Conservation (phyloP, 2,797 vertebrate genomes). For the Bovichtus diacanthus region DNA sequence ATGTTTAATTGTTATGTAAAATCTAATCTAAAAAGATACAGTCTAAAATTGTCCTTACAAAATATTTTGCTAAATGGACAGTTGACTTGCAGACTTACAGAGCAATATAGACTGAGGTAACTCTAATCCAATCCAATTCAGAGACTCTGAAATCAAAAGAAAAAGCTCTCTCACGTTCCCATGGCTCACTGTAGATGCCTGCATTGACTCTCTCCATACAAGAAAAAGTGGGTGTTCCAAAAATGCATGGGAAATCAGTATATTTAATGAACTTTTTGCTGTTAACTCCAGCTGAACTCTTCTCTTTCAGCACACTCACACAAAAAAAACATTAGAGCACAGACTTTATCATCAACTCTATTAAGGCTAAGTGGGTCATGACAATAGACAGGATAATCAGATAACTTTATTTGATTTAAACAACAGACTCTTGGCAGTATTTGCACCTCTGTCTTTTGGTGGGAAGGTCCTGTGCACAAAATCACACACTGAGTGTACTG, state of each 20-base stretch:
- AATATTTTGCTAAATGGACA: constrained; percentile 4
- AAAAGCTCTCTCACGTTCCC: constrained; percentile 41
- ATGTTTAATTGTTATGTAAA: constrained; percentile 11
- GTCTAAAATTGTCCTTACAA: neutral
- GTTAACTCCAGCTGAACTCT: constrained; percentile 49
- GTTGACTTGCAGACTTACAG: constrained; percentile 3
- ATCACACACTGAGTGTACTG: too few relatives aligned
- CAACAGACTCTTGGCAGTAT: constrained; percentile 40
- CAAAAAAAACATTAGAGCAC: constrained; percentile 45
- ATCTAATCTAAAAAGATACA: neutral
- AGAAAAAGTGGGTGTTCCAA: constrained; percentile 35
- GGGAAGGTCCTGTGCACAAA: constrained; percentile 51
- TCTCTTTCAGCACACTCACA: constrained; percentile 32
- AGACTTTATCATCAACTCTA: constrained; percentile 48
- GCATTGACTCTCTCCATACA: constrained; percentile 26
- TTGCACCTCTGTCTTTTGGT: constrained; percentile 29
- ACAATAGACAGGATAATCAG: constrained; percentile 69
- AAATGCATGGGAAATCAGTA: constrained; percentile 49
- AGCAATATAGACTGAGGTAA: constrained; percentile 35
- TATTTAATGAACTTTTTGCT: constrained; percentile 53
- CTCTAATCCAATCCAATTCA: constrained; percentile 27
- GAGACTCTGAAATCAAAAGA: constrained; percentile 22
- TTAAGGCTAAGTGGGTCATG: constrained; percentile 69
- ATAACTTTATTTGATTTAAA: constrained; percentile 68
- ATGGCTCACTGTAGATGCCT: constrained; percentile 37